These are phyloP conservation scores for Xestia rhomboidea DNA, from an alignment of 2,888 invertebrate species.

Conservation along the genomic window DNA sequence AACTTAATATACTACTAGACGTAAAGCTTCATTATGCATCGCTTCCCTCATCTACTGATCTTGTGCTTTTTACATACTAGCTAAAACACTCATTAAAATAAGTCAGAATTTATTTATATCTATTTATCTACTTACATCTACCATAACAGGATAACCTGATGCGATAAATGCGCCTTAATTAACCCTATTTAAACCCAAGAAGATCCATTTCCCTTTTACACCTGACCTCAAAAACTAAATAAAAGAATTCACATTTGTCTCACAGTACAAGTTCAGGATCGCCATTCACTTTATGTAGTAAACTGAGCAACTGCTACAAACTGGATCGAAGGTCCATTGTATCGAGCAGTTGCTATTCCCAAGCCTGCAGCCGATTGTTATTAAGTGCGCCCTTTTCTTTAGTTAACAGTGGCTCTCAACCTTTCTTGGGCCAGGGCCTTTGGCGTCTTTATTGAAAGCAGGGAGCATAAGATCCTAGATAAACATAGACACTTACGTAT, in stretches of 20 bases:
- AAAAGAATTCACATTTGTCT: conserved; percentile 28
- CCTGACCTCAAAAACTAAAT: conserved; percentile 15
- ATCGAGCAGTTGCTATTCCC: conserved; percentile 31
- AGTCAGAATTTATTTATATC: not conserved
- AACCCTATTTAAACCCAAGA: not conserved
- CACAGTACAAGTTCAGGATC: conserved; percentile 24
- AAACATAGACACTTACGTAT: no score
- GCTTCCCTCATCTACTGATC: not conserved
- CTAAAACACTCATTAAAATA: not conserved
- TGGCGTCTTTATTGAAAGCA: no score
- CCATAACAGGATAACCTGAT: not conserved
- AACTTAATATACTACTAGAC: not conserved
- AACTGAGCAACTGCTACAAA: conserved; percentile 46
- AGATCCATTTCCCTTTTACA: not conserved
- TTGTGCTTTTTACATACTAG: not conserved
- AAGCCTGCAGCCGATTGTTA: conserved; percentile 38
- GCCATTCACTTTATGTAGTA: conserved; percentile 27
- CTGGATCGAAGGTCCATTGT: conserved; percentile 41
- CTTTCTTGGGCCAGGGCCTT: no score
- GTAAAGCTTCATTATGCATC: not conserved
- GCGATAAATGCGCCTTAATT: not conserved
- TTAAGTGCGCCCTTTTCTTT: conserved; percentile 52
- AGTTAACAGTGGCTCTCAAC: conserved; percentile 29
- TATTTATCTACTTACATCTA: not conserved
- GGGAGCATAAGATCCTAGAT: no score